Evolutionary conservation across 1,140 invertebrate species (phyloP).

Genomic region (Sarcophaga peregrina): DNA sequence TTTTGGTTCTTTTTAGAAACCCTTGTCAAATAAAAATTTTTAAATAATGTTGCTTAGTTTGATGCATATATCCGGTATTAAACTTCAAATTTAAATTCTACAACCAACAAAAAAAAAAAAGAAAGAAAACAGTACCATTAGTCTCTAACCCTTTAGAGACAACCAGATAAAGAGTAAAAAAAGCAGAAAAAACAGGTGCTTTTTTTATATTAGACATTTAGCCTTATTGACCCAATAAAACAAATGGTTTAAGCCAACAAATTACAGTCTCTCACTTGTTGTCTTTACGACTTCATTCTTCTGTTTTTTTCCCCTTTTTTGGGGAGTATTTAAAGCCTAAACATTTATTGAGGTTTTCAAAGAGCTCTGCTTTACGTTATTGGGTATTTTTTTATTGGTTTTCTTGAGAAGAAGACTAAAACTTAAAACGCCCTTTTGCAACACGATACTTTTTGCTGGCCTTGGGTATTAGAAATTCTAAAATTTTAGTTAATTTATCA

Average conservation of each 20-base stretch:
- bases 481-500: conserved; percentile 36
- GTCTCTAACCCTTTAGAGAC: too few relatives aligned
- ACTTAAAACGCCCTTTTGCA: conserved; percentile 30
- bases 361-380: background rate
- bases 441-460: conserved; percentile 31
- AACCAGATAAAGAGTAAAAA: conserved; percentile 23
- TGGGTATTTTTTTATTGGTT: conserved; percentile 8
- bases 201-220: conserved; percentile 30
- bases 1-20: background rate
- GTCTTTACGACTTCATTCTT: background rate
- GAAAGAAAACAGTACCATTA: background rate
- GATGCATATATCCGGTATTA: conserved; percentile 39
- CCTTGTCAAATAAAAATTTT: conserved; percentile 35
- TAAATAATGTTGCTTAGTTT: conserved; percentile 40
- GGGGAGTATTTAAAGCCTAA: conserved; percentile 38
- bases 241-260: background rate
- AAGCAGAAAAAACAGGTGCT: conserved; percentile 28
- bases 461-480: conserved; percentile 26
- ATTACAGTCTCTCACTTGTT: background rate
- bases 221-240: conserved; percentile 36
- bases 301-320: background rate
- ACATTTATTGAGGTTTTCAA: conserved; percentile 24
- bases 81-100: conserved; percentile 17
- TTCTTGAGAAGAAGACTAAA: background rate
- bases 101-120: background rate